Base-by-base conservation (phyloP, 2,888 invertebrate species). In the Sycophila texana region DNA sequence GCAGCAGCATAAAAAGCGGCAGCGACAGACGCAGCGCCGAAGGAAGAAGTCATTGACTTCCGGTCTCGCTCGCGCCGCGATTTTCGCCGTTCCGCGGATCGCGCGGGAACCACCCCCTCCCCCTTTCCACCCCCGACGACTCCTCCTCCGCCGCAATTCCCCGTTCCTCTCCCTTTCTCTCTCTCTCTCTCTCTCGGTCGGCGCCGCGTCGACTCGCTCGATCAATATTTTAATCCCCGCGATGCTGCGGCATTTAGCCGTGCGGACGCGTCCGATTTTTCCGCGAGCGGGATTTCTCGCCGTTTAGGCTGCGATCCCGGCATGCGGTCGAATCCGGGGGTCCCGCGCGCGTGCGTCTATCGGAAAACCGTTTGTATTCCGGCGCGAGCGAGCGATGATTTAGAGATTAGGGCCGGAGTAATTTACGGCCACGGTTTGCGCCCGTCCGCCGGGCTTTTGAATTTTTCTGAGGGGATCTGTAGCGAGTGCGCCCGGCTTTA, bases 201-300 rank as follows among this genome's bases (percentile, higher is more conserved):
- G 55, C 18, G 65, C 83, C 83, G 84, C 84, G 85, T 85, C 86
- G 85, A 80, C 68, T 3, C 47, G 55, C 53, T 86, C 89, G 90
- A 90, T 90, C 90, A 89, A 90, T 90, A 90, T 89, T 90, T 90
- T 89, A 90, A 90, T 90, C 88, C 39, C 88, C 88, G 86, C 88
- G 89, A 89, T 89, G 89, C 88, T 89, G 88, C 89, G 88, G 89
- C 88, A 89, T 89, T 89, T 90, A 89, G 88, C 73, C 51, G 26
- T 3, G 53, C 53, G 53, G 53, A 53, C 53, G 53, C 16, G 53
- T 0, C n/a, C 16, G 53, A 53, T 53, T n/a, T 53, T 53, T 53
- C n/a, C 5, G 53, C 14, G 53, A n/a, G 53, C 53, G 26, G 51
- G 49, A 47, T 57, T 53, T 18, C 53, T 53, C 60, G 26, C 10